Evolutionary conservation across 1,140 invertebrate genomes (phyloP).

Genomic region (Rhagoletis zephyria): DNA sequence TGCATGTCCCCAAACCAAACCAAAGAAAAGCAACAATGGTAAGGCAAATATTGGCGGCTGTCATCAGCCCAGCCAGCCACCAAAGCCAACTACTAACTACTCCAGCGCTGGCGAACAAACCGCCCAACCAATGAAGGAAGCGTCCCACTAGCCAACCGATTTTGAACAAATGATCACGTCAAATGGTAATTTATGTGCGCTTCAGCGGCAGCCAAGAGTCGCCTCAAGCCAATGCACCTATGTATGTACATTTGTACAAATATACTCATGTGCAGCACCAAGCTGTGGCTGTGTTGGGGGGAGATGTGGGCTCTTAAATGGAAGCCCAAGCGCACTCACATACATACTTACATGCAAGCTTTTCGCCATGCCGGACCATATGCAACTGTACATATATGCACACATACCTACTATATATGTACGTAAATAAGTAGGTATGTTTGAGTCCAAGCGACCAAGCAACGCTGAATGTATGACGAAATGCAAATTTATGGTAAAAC

Average conservation of each 20-base stretch:
- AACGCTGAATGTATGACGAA: conserved; percentile 1
- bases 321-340: neutral
- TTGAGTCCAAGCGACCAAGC: neutral
- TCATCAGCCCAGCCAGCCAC: neutral
- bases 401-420: too few relatives aligned
- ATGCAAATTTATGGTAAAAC: conserved; percentile 49
- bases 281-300: neutral
- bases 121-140: neutral
- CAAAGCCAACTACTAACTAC: neutral
- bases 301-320: neutral
- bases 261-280: neutral
- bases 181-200: conserved; percentile 31
- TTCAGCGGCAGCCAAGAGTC: conserved; percentile 23
- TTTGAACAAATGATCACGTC: conserved; percentile 42
- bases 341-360: neutral
- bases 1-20: neutral
- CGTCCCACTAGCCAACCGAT: neutral
- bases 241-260: neutral
- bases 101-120: neutral
- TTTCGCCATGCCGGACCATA: neutral
- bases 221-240: neutral
- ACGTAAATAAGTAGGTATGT: neutral
- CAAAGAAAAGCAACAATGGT: neutral
- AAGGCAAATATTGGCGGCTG: conserved; percentile 28
- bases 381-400: neutral